Evolutionary conservation across 2,113 vertebrate genomes (phyloP).

Genomic region (Calyptomena viridis): DNA sequence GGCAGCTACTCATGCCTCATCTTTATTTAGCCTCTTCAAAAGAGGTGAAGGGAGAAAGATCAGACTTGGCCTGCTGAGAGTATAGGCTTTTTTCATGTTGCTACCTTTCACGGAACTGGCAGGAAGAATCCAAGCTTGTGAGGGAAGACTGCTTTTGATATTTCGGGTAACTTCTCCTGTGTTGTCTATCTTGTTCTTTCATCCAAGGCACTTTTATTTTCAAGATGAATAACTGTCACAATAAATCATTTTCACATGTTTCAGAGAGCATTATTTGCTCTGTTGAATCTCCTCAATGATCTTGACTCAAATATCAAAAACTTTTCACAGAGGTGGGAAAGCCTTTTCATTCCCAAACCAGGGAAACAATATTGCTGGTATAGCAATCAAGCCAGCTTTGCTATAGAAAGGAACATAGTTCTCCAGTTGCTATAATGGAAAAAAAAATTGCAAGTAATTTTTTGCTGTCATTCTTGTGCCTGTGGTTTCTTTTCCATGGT

Average conservation of each 20-base stretch:
- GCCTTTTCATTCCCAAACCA: not conserved
- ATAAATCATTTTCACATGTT: not conserved
- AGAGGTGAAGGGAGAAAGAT: not conserved
- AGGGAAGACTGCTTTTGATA: not conserved
- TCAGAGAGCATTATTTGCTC: not conserved
- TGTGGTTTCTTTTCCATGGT: conserved; percentile 22
- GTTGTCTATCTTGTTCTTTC: not conserved
- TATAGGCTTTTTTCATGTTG: not conserved
- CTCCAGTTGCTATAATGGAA: rapidly evolving
- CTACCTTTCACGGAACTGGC: not conserved
- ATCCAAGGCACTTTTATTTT: not conserved
- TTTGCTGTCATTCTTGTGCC: not conserved
- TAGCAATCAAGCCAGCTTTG: rapidly evolving
- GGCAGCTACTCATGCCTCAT: not conserved
- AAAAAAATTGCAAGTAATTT: not conserved
- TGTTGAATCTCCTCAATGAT: not conserved
- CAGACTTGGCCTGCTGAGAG: not conserved
- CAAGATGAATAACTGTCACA: not conserved
- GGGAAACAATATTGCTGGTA: not conserved
- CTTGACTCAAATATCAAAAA: not conserved
- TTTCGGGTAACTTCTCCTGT: not conserved
- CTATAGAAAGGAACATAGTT: not conserved
- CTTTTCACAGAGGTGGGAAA: not conserved
- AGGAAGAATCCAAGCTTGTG: not conserved
- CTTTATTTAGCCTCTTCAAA: not conserved